A percentile compares a stretch with the other conserved stretches of the same genome.
These are phyloP conservation scores for Arctopsyche grandis DNA, from an alignment of 1,140 invertebrate genomes.

Conservation along the genomic window DNA sequence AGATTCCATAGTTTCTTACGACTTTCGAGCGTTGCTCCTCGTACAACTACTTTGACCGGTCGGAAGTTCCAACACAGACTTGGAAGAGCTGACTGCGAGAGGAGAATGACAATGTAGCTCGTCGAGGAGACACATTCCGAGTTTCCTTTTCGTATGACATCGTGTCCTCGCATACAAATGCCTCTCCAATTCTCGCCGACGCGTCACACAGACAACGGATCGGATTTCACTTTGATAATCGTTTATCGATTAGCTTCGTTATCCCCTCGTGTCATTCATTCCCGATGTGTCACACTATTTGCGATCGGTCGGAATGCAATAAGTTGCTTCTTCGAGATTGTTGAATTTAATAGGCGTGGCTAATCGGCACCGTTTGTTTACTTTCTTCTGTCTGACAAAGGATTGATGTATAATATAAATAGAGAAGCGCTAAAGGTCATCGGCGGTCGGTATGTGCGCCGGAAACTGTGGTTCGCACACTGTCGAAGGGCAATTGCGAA, in stretches of 20 bases:
- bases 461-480: background rate
- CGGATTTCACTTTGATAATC: background rate
- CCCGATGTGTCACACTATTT: background rate
- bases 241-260: too few species aligned
- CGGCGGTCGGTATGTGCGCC: slow-evolving; percentile 1
- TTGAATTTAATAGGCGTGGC: background rate
- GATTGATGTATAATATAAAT: background rate
- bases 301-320: background rate
- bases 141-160: background rate
- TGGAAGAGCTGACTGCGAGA: background rate
- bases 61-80: background rate
- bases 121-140: background rate
- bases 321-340: background rate
- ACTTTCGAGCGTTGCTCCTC: background rate
- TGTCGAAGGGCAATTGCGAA: slow-evolving; percentile 13
- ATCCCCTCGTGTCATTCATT: background rate
- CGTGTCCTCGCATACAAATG: slow-evolving; percentile 18
- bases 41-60: background rate
- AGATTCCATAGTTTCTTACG: background rate
- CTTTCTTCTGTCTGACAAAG: background rate
- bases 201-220: too few species aligned
- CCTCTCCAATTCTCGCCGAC: background rate
- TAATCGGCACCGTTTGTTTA: background rate
- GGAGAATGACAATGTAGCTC: slow-evolving; percentile 1
- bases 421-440: slow-evolving; percentile 23